Percentiles rank a stretch among this genome's conserved stretches.
Conservation (phyloP, 92 coral and sea anemone species). For the Actinostola sp. region DNA sequence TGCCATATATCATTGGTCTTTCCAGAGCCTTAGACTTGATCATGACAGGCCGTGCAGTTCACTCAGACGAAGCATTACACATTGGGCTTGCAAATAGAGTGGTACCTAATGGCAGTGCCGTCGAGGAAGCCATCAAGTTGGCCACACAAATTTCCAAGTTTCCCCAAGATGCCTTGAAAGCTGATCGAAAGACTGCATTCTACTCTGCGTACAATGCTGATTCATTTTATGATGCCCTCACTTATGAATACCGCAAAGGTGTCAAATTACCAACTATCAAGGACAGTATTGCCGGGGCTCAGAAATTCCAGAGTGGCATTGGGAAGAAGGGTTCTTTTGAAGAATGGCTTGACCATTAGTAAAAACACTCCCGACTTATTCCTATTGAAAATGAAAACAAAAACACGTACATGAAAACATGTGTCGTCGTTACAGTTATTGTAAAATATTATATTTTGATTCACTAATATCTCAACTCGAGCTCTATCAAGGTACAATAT, state of each 20-base stretch:
- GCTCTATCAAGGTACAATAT: too few species aligned
- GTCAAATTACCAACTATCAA: conserved; percentile 63
- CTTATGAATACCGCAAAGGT: conserved; percentile 71
- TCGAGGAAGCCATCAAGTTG: conserved; percentile 65
- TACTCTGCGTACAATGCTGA: conserved; percentile 78
- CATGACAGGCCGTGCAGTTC: conserved; percentile 89
- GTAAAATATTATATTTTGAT: too few species aligned
- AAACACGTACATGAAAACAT: too few species aligned
- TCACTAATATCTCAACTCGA: too few species aligned
- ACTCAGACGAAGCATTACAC: conserved; percentile 71
- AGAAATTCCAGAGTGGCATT: conserved; percentile 70
- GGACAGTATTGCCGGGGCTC: conserved; percentile 79
- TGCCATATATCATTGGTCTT: conserved; percentile 87
- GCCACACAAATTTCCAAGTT: conserved; percentile 69
- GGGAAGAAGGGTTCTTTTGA: conserved; percentile 94
- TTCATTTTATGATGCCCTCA: conserved; percentile 80
- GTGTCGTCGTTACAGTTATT: too few species aligned
- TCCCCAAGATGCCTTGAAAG: conserved; percentile 72
- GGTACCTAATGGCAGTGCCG: conserved; percentile 79
- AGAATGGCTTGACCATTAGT: conserved; percentile 39
- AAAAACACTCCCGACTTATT: too few species aligned
- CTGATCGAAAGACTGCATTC: conserved; percentile 82
- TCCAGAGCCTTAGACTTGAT: conserved; percentile 86
- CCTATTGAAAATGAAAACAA: too few species aligned
- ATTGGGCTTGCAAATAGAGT: conserved; percentile 85